These are phyloP conservation scores for Microcebus griseorufus DNA, from an alignment of 2,113 vertebrate genomes.

Conservation along the genomic window DNA sequence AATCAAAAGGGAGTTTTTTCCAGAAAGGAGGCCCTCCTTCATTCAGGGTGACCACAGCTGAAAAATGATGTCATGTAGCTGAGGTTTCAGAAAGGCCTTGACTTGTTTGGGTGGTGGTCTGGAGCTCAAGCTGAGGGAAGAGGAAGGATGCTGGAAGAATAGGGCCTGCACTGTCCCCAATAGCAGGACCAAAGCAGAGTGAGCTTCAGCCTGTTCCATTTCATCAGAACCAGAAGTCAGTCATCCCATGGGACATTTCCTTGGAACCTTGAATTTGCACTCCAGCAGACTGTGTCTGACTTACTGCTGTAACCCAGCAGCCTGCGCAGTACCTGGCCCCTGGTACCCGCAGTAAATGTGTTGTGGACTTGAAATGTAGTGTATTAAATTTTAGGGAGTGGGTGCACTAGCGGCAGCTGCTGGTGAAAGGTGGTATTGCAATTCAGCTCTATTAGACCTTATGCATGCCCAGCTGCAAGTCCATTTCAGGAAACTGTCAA, in stretches of 20 bases:
- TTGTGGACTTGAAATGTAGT: neutral
- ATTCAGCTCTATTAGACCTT: neutral
- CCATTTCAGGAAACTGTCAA: neutral
- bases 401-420: neutral
- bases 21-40: neutral
- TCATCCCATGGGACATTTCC: neutral
- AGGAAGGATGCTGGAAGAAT: neutral
- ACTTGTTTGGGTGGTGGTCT: neutral
- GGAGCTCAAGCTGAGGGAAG: neutral
- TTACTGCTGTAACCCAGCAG: neutral
- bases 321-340: neutral
- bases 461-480: neutral
- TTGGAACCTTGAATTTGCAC: neutral
- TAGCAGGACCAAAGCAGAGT: neutral
- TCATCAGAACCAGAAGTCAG: neutral
- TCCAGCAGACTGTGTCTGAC: neutral
- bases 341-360: neutral
- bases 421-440: neutral
- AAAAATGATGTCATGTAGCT: neutral
- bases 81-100: neutral
- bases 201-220: neutral
- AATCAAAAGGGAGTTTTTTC: neutral
- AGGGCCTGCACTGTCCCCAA: neutral
- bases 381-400: neutral
- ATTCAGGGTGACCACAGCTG: neutral